phyloP scores from a whole-genome alignment of 2,888 invertebrate genomes.

The Drosophila affinis region DNA sequence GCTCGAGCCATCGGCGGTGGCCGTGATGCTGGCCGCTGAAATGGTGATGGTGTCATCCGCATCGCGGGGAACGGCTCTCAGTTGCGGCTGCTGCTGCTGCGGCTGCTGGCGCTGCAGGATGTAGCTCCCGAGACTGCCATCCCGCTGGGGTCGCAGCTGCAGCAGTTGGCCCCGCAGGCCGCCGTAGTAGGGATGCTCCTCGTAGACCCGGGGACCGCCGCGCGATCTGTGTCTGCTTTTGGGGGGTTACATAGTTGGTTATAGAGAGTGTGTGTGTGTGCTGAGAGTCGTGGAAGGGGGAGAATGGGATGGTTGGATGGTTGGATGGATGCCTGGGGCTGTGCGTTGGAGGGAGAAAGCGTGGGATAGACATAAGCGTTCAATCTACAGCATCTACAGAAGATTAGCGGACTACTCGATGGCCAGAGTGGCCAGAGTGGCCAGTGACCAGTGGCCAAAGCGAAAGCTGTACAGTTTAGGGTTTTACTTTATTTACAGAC shows the following conservation, averaged over 20 bases:
- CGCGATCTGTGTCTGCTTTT: slow-evolving; percentile 58
- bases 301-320: too few species aligned
- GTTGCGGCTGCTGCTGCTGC: slow-evolving; percentile 27
- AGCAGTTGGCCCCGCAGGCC: slow-evolving; percentile 89
- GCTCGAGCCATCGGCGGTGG: slow-evolving; percentile 39
- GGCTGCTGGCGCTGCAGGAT: slow-evolving; percentile 48
- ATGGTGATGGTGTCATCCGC: slow-evolving; percentile 83
- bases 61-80: slow-evolving; percentile 48
- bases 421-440: slow-evolving; percentile 18
- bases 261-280: slow-evolving; percentile 43
- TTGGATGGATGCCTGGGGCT: slow-evolving; percentile 40
- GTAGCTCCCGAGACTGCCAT: slow-evolving; percentile 56
- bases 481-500: slow-evolving; percentile 50
- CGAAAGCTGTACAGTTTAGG: slow-evolving; percentile 24
- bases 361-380: slow-evolving; percentile 1
- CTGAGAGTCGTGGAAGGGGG: slow-evolving; percentile 6
- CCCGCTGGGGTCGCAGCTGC: slow-evolving; percentile 65
- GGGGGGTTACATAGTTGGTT: slow-evolving; percentile 52
- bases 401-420: slow-evolving; percentile 32
- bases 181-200: slow-evolving; percentile 87
- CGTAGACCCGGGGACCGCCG: slow-evolving; percentile 59
- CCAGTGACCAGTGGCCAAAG: slow-evolving; percentile 11
- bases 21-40: slow-evolving; percentile 82
- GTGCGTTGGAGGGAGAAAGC: slow-evolving; percentile 39
- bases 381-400: slow-evolving; percentile 29